Evolutionary conservation across 2,113 vertebrate genomes (phyloP), one percentile per base, ranked within the genome.

Genomic region (Damaliscus lunatus): DNA sequence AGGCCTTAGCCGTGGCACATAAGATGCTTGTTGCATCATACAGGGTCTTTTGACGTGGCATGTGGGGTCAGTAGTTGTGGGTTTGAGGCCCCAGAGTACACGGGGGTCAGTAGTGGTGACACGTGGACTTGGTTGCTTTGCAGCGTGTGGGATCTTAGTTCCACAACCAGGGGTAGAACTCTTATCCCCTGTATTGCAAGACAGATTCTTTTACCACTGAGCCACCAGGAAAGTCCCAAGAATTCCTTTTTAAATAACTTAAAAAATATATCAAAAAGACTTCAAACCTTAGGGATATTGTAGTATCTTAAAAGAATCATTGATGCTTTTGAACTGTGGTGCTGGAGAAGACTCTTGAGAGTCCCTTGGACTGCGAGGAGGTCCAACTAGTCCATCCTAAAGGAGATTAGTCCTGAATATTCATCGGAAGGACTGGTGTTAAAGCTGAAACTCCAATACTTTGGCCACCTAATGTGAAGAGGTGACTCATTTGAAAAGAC

Each of bases 251-350:
- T 59, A 81, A 86, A 67, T 19, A 78, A 78, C 13, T 6, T 92
- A 82, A n/a, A 91, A 96, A 90, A 90, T 89, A 23, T 4, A 67
- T 19, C 78, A 89, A 14, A 19, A 95, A 96, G 9, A 11, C 6
- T 82, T 97, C 27, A 86, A 86, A n/a, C 10, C 14, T 91, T 77
- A 91, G 40, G 84, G 67, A 95, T 95, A 95, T 87, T 74, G 16
- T 64, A 17, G 48, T 53, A 17, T 59, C 59, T 96, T 85, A 85
- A 90, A 85, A 80, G 21, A 43, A 74, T 53, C 31, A 82, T 52
- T 71, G n/a, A 36, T 71, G 64, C 64, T 71, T 71, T 67, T 36
- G 64, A 67, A 67, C 33, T 67, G 33, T 36, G 8, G 8, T 21
- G 33, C 36, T 67, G 33, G 17, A 36, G 64, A 67, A 67, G 64